Base-by-base conservation (phyloP, 92 coral and sea anemone genomes). In the Actinernus sp. region DNA sequence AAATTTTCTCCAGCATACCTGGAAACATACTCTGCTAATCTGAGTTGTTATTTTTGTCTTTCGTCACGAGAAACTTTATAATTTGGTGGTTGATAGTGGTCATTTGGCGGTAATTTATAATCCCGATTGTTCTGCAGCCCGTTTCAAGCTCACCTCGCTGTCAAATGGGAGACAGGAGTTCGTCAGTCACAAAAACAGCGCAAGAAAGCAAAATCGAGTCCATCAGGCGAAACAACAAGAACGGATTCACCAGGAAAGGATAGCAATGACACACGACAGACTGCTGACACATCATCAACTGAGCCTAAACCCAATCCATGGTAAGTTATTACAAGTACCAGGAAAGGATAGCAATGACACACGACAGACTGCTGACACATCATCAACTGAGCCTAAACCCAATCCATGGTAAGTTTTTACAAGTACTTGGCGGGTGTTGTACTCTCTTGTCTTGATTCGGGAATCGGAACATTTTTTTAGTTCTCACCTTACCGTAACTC, bases 111-210 rank as follows among this genome's bases (percentile, higher is more conserved):
- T n/a, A n/a, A n/a, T n/a, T n/a, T n/a, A n/a, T n/a, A n/a, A n/a
- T n/a, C n/a, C n/a, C n/a, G n/a, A n/a, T n/a, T n/a, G n/a, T n/a
- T n/a, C n/a, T n/a, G n/a, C n/a, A n/a, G n/a, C n/a, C n/a, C n/a
- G n/a, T n/a, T n/a, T n/a, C n/a, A n/a, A n/a, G n/a, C n/a, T n/a
- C n/a, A 30, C 19, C 48, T 23, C 9, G 40, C 84, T 4, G 23
- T 62, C 17, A 81, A 78, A 43, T 76, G 78, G 76, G 86, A 63
- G 29, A 30, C 73, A 1, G 64, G 79, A 7, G 73, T 76, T 18
- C 78, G 68, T 17, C 77, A 79, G 47, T 84, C 91, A 26, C 96
- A 89, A 65, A 89, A 89, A 50, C 88, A 89, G 58, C 74, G 88
- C 43, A 89, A 84, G 69, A 89, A 73, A 68, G 79, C 79, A 73